phyloP scores from a whole-genome alignment of 2,888 invertebrate genomes.

The Harmothoe impar region DNA sequence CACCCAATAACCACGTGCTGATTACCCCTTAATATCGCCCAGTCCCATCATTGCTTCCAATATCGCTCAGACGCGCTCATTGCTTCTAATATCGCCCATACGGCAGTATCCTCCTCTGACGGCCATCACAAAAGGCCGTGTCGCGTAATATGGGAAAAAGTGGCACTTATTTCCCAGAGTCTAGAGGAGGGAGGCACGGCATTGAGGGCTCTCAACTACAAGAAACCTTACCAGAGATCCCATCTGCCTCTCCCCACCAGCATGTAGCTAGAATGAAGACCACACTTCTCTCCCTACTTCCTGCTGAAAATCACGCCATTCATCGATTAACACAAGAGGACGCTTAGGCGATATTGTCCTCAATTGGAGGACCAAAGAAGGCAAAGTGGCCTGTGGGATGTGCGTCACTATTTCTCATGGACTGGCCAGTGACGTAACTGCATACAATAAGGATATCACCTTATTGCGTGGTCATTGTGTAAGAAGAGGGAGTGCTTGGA shows the following conservation, averaged over 20 bases:
- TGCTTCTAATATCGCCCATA: slow-evolving; percentile 39
- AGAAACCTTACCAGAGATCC: slow-evolving; percentile 8
- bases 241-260: neutral
- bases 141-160: neutral
- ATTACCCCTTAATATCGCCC: slow-evolving; percentile 43
- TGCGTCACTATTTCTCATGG: neutral
- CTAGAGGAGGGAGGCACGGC: neutral
- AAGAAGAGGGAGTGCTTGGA: too few species aligned
- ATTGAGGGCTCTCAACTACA: neutral
- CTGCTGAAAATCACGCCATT: slow-evolving; percentile 19
- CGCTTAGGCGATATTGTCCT: neutral
- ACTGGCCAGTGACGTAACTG: neutral
- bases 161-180: neutral
- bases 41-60: neutral
- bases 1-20: slow-evolving; percentile 26
- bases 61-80: neutral
- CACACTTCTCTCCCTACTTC: neutral
- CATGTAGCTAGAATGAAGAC: neutral
- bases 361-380: neutral
- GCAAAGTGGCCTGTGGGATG: neutral
- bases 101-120: neutral
- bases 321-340: slow-evolving; percentile 1
- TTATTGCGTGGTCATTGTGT: too few species aligned
- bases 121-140: neutral
- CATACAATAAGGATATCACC: too few species aligned